These are phyloP conservation scores for Noctilio leporinus DNA, from an alignment of 2,113 vertebrate genomes.

Conservation along the genomic window DNA sequence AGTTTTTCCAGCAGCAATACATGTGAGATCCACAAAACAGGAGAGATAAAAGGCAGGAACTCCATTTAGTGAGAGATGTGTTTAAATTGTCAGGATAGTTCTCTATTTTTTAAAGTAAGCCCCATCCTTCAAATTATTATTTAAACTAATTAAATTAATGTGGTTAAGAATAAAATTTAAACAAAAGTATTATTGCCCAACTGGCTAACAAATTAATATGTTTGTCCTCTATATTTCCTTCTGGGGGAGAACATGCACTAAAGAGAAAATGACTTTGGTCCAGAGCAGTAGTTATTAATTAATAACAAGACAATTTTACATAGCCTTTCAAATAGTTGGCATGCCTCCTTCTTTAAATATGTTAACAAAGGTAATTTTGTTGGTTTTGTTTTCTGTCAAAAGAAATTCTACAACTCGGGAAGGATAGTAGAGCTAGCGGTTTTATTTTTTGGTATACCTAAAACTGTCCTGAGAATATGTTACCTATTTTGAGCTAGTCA, in stretches of 20 bases:
- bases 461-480: background rate
- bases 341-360: background rate
- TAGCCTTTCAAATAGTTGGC: background rate
- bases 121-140: background rate
- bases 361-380: conserved; percentile 30
- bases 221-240: conserved; percentile 13
- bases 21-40: background rate
- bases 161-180: conserved; percentile 30
- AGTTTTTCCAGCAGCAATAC: background rate
- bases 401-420: background rate
- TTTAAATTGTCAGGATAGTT: background rate
- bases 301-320: conserved; percentile 32
- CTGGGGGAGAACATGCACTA: background rate
- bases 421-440: background rate
- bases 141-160: background rate
- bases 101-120: background rate
- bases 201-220: conserved; percentile 9
- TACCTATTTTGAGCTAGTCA: background rate
- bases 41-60: background rate
- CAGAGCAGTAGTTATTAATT: conserved; percentile 22
- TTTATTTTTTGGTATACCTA: background rate
- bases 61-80: background rate
- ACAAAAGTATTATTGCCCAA: background rate
- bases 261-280: background rate
- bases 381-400: background rate